phyloP scores from a whole-genome alignment of 1,140 invertebrate genomes.

The Drosophila virilis region DNA sequence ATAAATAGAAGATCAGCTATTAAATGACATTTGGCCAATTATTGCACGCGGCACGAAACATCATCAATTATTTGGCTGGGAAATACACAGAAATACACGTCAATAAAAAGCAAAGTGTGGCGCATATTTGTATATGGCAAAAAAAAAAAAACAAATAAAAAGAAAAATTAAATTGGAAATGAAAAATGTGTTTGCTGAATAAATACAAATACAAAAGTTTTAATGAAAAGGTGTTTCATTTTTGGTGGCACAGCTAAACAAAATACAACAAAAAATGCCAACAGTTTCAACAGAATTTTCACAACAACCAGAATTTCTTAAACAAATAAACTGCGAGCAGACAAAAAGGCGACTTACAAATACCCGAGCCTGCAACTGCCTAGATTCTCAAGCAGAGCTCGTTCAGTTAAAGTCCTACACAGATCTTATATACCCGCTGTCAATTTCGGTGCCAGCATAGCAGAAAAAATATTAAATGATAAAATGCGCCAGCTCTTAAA shows the following conservation, averaged over 20 bases:
- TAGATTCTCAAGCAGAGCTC: not conserved
- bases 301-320: not conserved
- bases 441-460: conserved; percentile 1
- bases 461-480: conserved; percentile 41
- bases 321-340: too few relatives aligned
- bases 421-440: not conserved
- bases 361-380: too few relatives aligned
- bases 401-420: not conserved
- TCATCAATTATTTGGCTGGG: conserved; percentile 25
- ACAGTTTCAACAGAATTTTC: conserved; percentile 64
- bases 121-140: not conserved
- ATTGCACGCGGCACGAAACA: conserved; percentile 54
- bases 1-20: conserved; percentile 10
- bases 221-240: conserved; percentile 74
- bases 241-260: conserved; percentile 57
- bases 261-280: conserved; percentile 35
- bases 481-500: conserved; percentile 69
- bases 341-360: too few relatives aligned
- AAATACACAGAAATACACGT: conserved; percentile 28
- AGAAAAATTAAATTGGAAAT: conserved; percentile 29
- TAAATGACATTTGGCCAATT: conserved; percentile 44
- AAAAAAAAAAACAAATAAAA: not conserved
- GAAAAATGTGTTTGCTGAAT: conserved; percentile 29
- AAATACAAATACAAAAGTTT: conserved; percentile 29
- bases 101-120: conserved; percentile 37